Evolutionary conservation across 2,113 vertebrate species (phyloP).

Genomic region (Micromys minutus): DNA sequence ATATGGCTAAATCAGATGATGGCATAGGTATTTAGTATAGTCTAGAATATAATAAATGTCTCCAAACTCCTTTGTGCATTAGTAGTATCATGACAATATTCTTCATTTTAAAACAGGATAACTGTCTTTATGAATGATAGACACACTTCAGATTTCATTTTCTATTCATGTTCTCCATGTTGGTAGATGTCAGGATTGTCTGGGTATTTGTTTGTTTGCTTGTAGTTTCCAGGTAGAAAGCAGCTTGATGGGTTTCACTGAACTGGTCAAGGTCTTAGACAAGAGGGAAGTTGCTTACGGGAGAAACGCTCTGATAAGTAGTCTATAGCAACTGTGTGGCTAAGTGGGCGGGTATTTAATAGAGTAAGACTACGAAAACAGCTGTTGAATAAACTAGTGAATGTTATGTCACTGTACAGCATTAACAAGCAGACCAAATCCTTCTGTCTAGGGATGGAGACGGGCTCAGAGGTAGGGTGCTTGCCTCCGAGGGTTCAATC

Average conservation of each 20-base stretch:
- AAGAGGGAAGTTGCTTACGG: slow-evolving; percentile 12
- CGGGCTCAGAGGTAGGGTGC: not conserved
- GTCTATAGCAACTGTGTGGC: not conserved
- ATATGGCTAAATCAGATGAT: not conserved
- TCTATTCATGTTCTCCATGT: not conserved
- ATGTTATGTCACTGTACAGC: not conserved
- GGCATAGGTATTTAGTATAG: not conserved
- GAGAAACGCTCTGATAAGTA: not conserved
- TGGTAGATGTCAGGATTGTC: not conserved
- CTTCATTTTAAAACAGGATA: not conserved
- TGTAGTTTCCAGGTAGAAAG: not conserved
- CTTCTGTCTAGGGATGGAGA: not conserved
- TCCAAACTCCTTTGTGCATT: not conserved
- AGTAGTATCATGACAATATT: not conserved
- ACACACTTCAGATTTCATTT: not conserved
- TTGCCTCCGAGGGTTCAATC: not conserved
- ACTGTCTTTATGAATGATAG: not conserved
- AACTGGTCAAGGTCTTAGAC: slow-evolving; percentile 16
- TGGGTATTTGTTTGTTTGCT: not conserved
- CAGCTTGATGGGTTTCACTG: not conserved
- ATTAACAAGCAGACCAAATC: not conserved
- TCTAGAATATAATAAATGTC: not conserved
- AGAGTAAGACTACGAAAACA: slow-evolving; percentile 1
- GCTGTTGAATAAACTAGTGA: not conserved
- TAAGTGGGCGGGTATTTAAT: not conserved